These are phyloP conservation scores for Neostethus bicornis DNA, from an alignment of 2,797 vertebrate genomes.

Conservation along the genomic window DNA sequence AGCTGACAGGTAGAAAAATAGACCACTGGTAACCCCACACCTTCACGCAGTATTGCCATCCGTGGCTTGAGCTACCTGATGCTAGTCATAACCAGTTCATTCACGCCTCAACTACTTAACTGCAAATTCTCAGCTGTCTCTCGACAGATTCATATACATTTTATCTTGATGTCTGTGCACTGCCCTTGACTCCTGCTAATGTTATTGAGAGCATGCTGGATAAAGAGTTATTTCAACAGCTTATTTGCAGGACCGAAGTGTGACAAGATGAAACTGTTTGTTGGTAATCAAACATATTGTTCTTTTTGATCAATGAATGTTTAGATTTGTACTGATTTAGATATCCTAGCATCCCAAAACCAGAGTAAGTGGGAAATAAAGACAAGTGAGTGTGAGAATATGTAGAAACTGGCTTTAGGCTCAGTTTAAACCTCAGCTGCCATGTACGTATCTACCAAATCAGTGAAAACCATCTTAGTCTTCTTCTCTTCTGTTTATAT, in stretches of 20 bases:
- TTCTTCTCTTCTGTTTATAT: conserved; percentile 30
- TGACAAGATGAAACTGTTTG: conserved; percentile 44
- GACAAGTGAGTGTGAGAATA: conserved; percentile 46
- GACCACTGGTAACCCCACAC: conserved; percentile 84
- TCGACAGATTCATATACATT: conserved; percentile 55
- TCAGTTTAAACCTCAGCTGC: conserved; percentile 51
- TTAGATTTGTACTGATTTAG: conserved; percentile 42
- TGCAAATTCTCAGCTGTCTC: conserved; percentile 56
- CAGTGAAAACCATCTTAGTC: conserved; percentile 50
- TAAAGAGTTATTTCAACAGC: conserved; percentile 50
- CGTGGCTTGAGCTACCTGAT: conserved; percentile 69
- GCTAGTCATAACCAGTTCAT: conserved; percentile 59
- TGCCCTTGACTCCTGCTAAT: conserved; percentile 71
- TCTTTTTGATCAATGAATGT: conserved; percentile 53
- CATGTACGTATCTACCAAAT: conserved; percentile 48
- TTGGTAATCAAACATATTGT: conserved; percentile 52
- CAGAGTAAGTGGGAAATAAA: conserved; percentile 56
- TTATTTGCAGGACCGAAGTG: conserved; percentile 54
- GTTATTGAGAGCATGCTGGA: conserved; percentile 69
- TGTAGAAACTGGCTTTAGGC: conserved; percentile 34
- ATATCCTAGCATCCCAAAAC: conserved; percentile 54
- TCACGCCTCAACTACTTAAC: conserved; percentile 58
- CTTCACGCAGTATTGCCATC: conserved; percentile 63
- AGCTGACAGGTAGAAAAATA: conserved; percentile 90
- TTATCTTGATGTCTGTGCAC: conserved; percentile 48